Evolutionary conservation across 2,113 vertebrate genomes (phyloP).

Genomic region (Sphyrna mokarran): DNA sequence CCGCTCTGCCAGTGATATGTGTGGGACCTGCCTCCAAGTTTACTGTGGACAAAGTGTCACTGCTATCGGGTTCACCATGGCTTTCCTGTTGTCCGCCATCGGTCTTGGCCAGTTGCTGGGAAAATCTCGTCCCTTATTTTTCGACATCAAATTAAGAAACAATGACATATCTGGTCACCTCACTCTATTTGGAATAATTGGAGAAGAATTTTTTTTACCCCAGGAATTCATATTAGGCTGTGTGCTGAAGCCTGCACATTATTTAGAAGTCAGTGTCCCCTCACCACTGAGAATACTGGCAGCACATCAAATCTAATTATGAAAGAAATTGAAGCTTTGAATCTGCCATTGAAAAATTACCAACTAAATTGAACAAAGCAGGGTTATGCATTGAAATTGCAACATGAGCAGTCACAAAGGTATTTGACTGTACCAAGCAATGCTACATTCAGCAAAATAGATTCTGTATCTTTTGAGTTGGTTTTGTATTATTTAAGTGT

Average conservation of each 20-base stretch:
- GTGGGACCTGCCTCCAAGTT: too few relatives aligned
- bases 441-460: neutral
- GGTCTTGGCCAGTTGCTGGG: too few relatives aligned
- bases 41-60: too few relatives aligned
- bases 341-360: neutral
- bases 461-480: neutral
- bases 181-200: constrained; percentile 5
- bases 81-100: too few relatives aligned
- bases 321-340: neutral
- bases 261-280: neutral
- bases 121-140: too few relatives aligned
- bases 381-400: neutral
- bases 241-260: constrained; percentile 6
- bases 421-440: neutral
- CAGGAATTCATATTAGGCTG: constrained; percentile 30
- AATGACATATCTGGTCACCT: neutral
- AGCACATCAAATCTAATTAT: constrained; percentile 21
- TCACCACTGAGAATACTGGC: neutral
- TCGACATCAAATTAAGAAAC: neutral
- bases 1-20: too few relatives aligned
- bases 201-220: neutral
- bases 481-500: neutral
- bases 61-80: too few relatives aligned
- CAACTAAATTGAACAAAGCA: neutral
- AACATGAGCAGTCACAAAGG: neutral